Conservation (phyloP, 2,797 vertebrate genomes). For the Lepus oiostolus region DNA sequence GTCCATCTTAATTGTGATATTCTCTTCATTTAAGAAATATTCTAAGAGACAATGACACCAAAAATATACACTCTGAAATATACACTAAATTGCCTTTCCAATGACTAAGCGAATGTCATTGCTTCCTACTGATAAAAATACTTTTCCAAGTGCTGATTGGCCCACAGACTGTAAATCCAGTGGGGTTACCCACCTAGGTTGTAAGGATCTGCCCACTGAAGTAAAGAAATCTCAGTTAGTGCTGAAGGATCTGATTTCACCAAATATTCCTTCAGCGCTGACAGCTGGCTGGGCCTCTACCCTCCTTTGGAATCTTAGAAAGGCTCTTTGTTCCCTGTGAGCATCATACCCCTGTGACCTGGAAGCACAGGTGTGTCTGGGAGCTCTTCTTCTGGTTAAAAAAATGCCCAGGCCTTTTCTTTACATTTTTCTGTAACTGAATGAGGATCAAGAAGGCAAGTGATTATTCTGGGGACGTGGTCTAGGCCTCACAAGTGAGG, state of each 20-base stretch:
- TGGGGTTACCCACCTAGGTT: not conserved
- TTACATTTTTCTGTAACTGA: not conserved
- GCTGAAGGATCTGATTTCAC: conserved; percentile 15
- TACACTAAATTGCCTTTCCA: conserved; percentile 10
- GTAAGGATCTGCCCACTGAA: not conserved
- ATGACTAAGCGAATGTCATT: not conserved
- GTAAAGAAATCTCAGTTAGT: conserved; percentile 44
- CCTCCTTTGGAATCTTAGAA: not conserved
- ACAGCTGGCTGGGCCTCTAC: not conserved
- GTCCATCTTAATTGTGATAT: not conserved
- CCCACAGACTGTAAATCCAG: conserved; percentile 1
- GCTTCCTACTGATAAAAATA: conserved; percentile 21
- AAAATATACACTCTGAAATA: conserved; percentile 32
- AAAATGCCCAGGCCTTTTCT: not conserved
- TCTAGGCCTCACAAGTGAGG: not conserved
- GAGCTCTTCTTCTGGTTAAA: not conserved
- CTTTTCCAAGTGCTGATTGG: not conserved
- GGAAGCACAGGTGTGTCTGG: conserved; percentile 33
- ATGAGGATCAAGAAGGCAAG: not conserved
- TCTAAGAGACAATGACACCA: conserved; percentile 2
- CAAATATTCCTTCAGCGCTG: conserved; percentile 40
- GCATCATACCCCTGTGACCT: not conserved
- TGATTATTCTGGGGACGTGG: not conserved
- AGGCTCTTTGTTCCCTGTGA: conserved; percentile 37
- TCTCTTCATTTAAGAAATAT: not conserved